Percentiles rank a stretch among this genome's conserved stretches.
phyloP scores from a whole-genome alignment of 2,888 invertebrate genomes.

The Zaprionus obscuricornis region DNA sequence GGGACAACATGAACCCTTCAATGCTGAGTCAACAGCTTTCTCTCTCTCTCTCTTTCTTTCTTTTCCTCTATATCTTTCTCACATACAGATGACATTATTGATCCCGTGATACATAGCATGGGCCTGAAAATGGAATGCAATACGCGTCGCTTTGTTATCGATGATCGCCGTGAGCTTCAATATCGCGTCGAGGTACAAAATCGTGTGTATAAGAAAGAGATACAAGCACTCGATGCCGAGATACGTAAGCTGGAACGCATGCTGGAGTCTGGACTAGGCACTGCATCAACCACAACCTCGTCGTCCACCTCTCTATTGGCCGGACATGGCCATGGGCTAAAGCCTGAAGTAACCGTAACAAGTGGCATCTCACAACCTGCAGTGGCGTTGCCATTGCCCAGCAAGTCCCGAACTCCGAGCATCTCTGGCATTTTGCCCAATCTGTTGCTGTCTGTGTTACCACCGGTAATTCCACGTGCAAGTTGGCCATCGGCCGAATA shows the following conservation, averaged over 20 bases:
- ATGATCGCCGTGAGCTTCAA: slow-evolving; percentile 92
- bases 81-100: slow-evolving; percentile 87
- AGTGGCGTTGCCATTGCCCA: slow-evolving; percentile 28
- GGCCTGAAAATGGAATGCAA: slow-evolving; percentile 95
- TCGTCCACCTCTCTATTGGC: slow-evolving; percentile 82
- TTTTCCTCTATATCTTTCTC: too few species aligned
- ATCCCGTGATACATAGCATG: slow-evolving; percentile 94
- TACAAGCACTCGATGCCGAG: slow-evolving; percentile 91
- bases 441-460: slow-evolving; percentile 88
- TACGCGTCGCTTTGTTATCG: slow-evolving; percentile 91
- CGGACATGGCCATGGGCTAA: slow-evolving; percentile 65
- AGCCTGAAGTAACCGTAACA: slow-evolving; percentile 81
- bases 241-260: slow-evolving; percentile 90
- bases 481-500: slow-evolving; percentile 91
- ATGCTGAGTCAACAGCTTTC: not conserved
- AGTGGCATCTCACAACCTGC: slow-evolving; percentile 63
- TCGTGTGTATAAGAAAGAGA: slow-evolving; percentile 92
- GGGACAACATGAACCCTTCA: too few species aligned
- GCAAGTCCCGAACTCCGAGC: slow-evolving; percentile 86
- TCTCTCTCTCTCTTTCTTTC: too few species aligned
- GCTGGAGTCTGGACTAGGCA: slow-evolving; percentile 85
- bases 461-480: slow-evolving; percentile 90
- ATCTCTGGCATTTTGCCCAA: slow-evolving; percentile 89
- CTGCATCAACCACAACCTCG: slow-evolving; percentile 85
- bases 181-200: slow-evolving; percentile 96